Evolutionary conservation across 2,113 vertebrate genomes (phyloP).

Genomic region (Recurvirostra avosetta): DNA sequence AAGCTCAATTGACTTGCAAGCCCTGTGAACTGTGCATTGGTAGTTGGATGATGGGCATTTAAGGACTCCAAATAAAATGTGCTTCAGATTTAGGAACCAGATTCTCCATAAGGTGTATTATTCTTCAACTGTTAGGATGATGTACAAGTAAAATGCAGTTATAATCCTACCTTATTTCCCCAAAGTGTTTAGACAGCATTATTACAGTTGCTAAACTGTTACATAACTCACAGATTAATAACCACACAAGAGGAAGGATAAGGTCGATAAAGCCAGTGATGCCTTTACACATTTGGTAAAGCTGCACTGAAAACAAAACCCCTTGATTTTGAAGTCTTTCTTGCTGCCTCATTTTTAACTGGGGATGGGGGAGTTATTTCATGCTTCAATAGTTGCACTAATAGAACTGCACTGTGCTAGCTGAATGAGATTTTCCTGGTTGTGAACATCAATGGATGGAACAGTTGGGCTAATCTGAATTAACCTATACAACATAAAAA

Average conservation of each 20-base stretch:
- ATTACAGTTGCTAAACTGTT: background rate
- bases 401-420: conserved; percentile 19
- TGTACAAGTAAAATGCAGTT: background rate
- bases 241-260: background rate
- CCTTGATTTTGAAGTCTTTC: background rate
- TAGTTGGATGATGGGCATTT: background rate
- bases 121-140: background rate
- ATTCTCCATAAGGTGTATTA: background rate
- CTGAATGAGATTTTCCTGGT: conserved; percentile 46
- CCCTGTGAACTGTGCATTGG: background rate
- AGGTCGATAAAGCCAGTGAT: background rate
- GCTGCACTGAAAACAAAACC: background rate
- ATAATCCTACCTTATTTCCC: background rate
- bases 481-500: conserved; percentile 46
- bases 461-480: conserved; percentile 53
- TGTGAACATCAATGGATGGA: conserved; percentile 30
- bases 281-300: background rate
- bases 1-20: background rate
- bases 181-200: background rate
- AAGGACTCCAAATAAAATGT: background rate
- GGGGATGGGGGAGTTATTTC: conserved; percentile 3
- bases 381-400: conserved; percentile 22
- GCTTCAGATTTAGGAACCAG: background rate
- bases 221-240: background rate
- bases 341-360: background rate